Evolutionary conservation across 2,113 vertebrate genomes (phyloP).

Genomic region (Mustelus asterias): DNA sequence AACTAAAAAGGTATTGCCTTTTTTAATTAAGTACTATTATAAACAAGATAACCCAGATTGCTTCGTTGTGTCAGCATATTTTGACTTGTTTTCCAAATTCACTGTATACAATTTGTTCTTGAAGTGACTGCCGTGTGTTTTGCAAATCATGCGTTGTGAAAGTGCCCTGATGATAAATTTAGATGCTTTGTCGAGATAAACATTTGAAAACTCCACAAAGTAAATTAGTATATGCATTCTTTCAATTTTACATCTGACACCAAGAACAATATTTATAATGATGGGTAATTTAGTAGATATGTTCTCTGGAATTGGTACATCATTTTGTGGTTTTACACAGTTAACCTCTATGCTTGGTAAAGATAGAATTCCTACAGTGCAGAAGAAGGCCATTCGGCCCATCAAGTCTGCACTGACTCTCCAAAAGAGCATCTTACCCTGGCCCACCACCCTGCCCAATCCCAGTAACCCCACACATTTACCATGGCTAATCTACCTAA

Average conservation of each 20-base stretch:
- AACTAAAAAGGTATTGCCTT: slow-evolving; percentile 72
- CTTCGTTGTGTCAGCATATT: background rate
- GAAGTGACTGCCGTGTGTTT: background rate
- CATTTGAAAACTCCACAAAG: background rate
- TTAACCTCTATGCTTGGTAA: background rate
- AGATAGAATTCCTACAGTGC: too few relatives aligned
- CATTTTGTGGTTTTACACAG: background rate
- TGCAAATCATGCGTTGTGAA: background rate
- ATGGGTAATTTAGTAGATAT: background rate
- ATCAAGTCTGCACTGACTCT: too few relatives aligned
- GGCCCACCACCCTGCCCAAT: too few relatives aligned
- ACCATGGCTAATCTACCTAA: too few relatives aligned
- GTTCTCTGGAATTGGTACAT: background rate
- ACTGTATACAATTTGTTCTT: background rate
- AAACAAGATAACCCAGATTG: background rate
- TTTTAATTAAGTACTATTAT: background rate
- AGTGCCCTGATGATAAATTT: background rate
- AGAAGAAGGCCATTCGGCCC: too few relatives aligned
- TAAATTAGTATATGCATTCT: background rate
- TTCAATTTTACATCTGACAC: background rate
- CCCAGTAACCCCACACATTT: too few relatives aligned
- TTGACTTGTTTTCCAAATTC: background rate
- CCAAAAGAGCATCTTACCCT: too few relatives aligned
- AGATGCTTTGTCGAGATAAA: background rate
- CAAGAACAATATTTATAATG: background rate